Conservation (phyloP, 2,113 vertebrate genomes). For the Macrotis lagotis region DNA sequence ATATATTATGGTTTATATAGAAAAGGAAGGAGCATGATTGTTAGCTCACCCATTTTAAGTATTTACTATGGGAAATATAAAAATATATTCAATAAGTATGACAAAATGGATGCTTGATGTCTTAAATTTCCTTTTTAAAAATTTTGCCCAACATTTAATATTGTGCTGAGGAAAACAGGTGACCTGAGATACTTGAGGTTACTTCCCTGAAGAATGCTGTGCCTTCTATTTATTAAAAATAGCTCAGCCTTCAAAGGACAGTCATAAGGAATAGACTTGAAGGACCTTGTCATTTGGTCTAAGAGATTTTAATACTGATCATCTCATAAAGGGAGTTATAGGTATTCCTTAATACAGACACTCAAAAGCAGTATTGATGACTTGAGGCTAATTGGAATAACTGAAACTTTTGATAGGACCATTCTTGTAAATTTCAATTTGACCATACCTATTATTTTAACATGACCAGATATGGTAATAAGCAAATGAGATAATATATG, state of each 20-base stretch:
- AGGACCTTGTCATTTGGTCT: not conserved
- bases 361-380: no score
- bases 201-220: not conserved
- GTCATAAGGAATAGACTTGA: not conserved
- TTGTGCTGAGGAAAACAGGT: not conserved
- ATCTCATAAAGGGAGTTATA: not conserved
- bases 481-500: not conserved
- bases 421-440: no score
- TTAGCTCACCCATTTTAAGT: not conserved
- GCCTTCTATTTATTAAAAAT: not conserved
- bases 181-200: not conserved
- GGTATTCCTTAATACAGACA: no score
- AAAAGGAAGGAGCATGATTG: not conserved
- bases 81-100: not conserved
- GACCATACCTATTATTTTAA: no score
- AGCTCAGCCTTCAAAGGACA: not conserved
- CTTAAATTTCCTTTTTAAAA: not conserved
- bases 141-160: not conserved
- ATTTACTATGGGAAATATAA: not conserved
- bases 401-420: no score
- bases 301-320: not conserved
- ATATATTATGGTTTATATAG: not conserved
- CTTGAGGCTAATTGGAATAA: no score
- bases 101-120: not conserved
- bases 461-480: no score